phyloP scores from a whole-genome alignment of 2,888 invertebrate genomes.

The Cistogaster globosa region DNA sequence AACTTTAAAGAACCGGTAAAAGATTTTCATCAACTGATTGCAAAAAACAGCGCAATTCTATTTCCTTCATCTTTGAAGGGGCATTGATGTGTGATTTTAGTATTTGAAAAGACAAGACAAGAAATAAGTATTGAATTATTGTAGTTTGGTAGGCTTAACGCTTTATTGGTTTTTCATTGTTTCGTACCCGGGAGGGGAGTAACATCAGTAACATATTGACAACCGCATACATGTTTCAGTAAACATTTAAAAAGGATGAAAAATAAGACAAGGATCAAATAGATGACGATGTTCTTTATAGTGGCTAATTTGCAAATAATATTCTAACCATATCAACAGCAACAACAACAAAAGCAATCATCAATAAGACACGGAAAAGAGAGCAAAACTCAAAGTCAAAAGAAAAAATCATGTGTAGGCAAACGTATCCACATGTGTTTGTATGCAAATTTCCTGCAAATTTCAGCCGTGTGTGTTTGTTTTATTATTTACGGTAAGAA shows the following conservation, averaged over 20 bases:
- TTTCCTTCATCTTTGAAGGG: conserved; percentile 60
- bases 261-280: conserved; percentile 51
- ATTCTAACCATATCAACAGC: conserved; percentile 71
- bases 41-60: conserved; percentile 42
- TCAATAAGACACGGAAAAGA: conserved; percentile 65
- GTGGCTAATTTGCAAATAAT: conserved; percentile 82
- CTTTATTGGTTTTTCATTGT: conserved; percentile 78
- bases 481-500: conserved; percentile 6
- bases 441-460: conserved; percentile 49
- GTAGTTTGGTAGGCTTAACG: conserved; percentile 78
- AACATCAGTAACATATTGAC: conserved; percentile 73
- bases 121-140: conserved; percentile 47
- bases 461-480: conserved; percentile 11
- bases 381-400: conserved; percentile 27
- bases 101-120: conserved; percentile 70
- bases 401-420: conserved; percentile 45
- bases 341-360: conserved; percentile 50
- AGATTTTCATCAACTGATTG: conserved; percentile 68
- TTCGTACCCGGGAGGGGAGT: conserved; percentile 43
- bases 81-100: conserved; percentile 66
- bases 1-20: conserved; percentile 59
- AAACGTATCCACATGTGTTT: conserved; percentile 74
- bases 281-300: conserved; percentile 63
- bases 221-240: conserved; percentile 61
- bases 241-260: conserved; percentile 68